Percentiles rank a stretch among this genome's conserved stretches.
phyloP scores from a whole-genome alignment of 2,888 invertebrate species.

The Ptilodon capucinus region DNA sequence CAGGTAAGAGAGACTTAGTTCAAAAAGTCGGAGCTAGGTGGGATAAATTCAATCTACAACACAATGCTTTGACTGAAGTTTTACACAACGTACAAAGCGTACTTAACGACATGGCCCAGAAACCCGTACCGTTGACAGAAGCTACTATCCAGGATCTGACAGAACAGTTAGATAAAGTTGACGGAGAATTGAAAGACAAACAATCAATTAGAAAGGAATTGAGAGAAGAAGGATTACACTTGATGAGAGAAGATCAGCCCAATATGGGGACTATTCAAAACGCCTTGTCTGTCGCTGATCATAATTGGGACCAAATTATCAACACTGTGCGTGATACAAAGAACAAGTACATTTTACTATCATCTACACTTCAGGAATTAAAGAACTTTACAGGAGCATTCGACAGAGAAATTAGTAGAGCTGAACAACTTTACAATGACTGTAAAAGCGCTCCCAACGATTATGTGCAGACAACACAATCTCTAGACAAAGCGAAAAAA shows the following conservation, averaged over 20 bases:
- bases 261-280: conserved; percentile 92
- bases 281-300: conserved; percentile 88
- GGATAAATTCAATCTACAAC: conserved; percentile 89
- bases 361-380: conserved; percentile 88
- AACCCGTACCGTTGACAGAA: conserved; percentile 71
- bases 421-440: conserved; percentile 84
- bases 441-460: conserved; percentile 87
- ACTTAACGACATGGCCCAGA: conserved; percentile 81
- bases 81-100: conserved; percentile 83
- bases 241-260: conserved; percentile 92
- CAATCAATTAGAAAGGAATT: conserved; percentile 86
- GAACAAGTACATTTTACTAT: conserved; percentile 87
- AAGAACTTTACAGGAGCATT: conserved; percentile 88
- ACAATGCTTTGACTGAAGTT: conserved; percentile 86
- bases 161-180: conserved; percentile 78
- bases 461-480: conserved; percentile 86
- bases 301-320: conserved; percentile 90
- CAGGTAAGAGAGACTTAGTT: conserved; percentile 85
- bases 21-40: conserved; percentile 89
- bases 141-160: conserved; percentile 74
- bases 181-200: conserved; percentile 82
- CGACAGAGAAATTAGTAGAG: conserved; percentile 86
- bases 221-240: conserved; percentile 89
- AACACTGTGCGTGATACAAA: conserved; percentile 89
- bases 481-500: conserved; percentile 89